Conservation (phyloP, 2,797 vertebrate genomes). For the Lithobates sylvaticus region DNA sequence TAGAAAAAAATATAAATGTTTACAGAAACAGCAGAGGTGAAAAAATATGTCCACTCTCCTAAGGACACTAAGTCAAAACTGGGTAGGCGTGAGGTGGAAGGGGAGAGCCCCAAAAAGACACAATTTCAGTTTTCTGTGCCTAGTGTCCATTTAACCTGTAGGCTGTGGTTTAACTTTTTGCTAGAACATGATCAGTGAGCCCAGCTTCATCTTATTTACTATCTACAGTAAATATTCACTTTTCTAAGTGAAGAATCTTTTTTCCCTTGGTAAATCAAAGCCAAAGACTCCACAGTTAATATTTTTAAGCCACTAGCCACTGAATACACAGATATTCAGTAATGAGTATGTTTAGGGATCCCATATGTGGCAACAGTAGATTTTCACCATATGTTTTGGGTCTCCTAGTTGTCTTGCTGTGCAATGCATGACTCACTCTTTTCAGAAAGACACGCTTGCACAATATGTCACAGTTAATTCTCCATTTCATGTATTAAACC, state of each 20-base stretch:
- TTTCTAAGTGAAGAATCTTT: neutral
- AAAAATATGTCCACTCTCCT: too few species aligned
- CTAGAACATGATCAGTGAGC: too few species aligned
- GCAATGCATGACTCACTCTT: conserved; percentile 30
- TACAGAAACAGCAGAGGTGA: too few species aligned
- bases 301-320: conserved; percentile 14
- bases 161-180: too few species aligned
- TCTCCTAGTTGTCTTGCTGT: conserved; percentile 40
- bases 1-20: too few species aligned
- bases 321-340: conserved; percentile 15
- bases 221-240: neutral
- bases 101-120: too few species aligned
- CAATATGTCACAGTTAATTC: conserved; percentile 53
- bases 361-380: conserved; percentile 45
- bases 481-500: conserved; percentile 25
- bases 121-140: too few species aligned
- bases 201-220: too few species aligned
- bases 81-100: too few species aligned
- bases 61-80: too few species aligned
- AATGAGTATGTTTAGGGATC: conserved; percentile 36
- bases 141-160: too few species aligned
- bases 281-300: neutral
- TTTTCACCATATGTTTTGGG: conserved; percentile 47
- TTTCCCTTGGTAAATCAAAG: neutral
- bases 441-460: conserved; percentile 37